Evolutionary conservation across 2,797 vertebrate genomes (phyloP), one percentile per base, ranked within the genome.

Genomic region (Steatocranus sp.): DNA sequence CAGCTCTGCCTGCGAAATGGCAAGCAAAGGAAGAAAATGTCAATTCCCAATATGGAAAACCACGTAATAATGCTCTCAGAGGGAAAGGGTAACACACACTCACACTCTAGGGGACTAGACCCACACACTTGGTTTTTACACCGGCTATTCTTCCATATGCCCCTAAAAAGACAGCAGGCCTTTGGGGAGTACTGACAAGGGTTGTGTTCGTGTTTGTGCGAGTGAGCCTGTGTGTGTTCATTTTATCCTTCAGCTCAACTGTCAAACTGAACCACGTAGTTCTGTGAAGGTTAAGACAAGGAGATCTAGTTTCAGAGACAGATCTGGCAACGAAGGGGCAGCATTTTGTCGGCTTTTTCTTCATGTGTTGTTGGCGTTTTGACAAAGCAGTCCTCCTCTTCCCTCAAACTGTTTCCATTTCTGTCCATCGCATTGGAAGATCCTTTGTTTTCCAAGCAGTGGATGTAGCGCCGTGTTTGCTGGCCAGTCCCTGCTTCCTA

Each of bases 1-100:
- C 7, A 30, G 46, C 77, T 86, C 49, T 43, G 77, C 66, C 85
- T 85, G 83, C 54, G 74, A 94, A 93, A 92, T 88, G 87, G 87
- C 83, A 88, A 87, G 76, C 51, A 78, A 74, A 83, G 70, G 78
- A 87, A 86, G 80, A 83, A 92, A 93, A 95, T 91, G 87, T 91
- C 91, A 91, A 86, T 90, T 93, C 91, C 73, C 87, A 79, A 78
- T 74, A 89, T 86, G 82, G 83, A 84, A 89, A 86, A 88, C 53
- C 79, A 82, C 25, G 38, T 93, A 92, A 93, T 93, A 87, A 93
- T 80, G 86, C 83, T 88, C 87, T 91, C 88, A 61, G 82, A 92
- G 86, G 86, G 82, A 91, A 88, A 88, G 66, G 80, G 79, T 81
- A 83, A 85, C 77, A 7, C 66, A 82, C 70, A 70, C 66, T 82